Evolutionary conservation across 2,797 vertebrate genomes (phyloP).

Genomic region (Onychomys arenicola): DNA sequence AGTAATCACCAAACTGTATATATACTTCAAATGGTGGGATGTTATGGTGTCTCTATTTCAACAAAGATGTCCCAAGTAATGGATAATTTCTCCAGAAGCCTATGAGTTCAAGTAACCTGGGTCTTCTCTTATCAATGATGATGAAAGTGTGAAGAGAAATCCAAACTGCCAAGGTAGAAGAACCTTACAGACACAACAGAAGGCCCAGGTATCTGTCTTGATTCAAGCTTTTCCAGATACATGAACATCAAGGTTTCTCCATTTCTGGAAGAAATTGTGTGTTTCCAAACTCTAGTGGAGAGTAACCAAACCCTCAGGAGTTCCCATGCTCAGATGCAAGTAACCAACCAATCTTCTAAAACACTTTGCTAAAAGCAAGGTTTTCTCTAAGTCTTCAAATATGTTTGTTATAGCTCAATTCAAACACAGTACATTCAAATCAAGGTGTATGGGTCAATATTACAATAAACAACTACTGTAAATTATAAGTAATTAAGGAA

Average conservation of each 20-base stretch:
- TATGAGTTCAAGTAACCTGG: background rate
- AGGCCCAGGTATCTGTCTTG: background rate
- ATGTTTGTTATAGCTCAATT: background rate
- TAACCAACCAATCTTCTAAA: background rate
- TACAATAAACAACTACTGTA: background rate
- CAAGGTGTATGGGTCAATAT: background rate
- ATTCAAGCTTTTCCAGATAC: background rate
- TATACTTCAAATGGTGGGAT: background rate
- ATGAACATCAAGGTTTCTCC: background rate
- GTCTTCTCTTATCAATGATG: background rate
- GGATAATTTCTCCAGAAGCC: background rate
- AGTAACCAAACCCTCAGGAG: background rate
- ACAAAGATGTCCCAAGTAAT: background rate
- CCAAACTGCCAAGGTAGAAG: background rate
- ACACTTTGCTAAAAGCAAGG: background rate
- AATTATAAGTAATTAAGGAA: background rate
- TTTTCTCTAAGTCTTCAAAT: constrained; percentile 11
- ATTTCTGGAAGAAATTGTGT: background rate
- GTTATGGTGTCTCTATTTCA: background rate
- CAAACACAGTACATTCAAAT: background rate
- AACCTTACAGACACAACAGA: background rate
- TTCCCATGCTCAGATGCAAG: background rate
- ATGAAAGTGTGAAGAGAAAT: background rate
- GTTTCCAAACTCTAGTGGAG: background rate
- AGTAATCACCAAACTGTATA: background rate